Percentiles rank a stretch among this genome's conserved stretches.
Conservation (phyloP, 2,888 invertebrate genomes). For the Rhopalosiphum nymphaeae region DNA sequence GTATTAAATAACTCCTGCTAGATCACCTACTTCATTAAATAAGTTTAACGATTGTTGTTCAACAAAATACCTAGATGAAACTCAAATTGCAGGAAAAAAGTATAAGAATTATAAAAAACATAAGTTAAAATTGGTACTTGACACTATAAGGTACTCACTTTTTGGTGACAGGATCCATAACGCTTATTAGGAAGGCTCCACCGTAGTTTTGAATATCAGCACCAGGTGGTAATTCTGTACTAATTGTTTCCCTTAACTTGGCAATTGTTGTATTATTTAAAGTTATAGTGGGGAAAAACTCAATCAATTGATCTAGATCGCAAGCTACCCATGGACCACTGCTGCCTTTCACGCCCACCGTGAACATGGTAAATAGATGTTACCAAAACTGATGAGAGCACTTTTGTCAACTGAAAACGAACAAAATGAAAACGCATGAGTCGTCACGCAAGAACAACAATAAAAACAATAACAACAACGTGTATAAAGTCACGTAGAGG, state of each 20-base stretch:
- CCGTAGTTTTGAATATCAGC: not conserved
- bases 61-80: not conserved
- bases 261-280: no score
- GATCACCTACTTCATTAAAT: no score
- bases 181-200: fast-evolving
- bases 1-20: no score
- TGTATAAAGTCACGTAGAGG: not conserved
- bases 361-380: conserved; percentile 27
- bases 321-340: not conserved
- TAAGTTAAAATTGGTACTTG: not conserved
- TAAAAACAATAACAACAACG: not conserved
- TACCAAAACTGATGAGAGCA: conserved; percentile 24
- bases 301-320: not conserved
- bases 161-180: not conserved
- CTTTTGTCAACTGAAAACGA: conserved; percentile 44
- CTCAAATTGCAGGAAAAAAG: not conserved
- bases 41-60: not conserved
- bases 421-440: not conserved
- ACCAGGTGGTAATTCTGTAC: not conserved
- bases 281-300: not conserved
- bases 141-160: not conserved
- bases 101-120: not conserved
- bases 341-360: not conserved
- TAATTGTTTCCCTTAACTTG: no score
- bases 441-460: not conserved